Evolutionary conservation across 2,888 invertebrate species (phyloP).

Genomic region (Sclerodermus sp.): DNA sequence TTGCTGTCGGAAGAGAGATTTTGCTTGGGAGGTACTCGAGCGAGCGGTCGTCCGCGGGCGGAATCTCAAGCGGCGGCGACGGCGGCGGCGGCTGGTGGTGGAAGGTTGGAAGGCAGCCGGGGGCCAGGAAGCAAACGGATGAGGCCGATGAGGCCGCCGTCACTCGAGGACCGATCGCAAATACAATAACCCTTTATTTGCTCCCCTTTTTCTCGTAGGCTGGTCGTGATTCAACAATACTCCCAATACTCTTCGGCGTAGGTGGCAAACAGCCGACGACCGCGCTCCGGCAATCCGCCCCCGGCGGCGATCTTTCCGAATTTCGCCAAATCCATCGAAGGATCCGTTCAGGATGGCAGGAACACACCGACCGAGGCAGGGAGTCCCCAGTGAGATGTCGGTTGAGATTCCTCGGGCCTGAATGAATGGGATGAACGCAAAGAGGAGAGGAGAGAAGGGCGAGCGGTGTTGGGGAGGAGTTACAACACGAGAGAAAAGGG

Average conservation of each 20-base stretch:
- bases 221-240: slow-evolving; percentile 54
- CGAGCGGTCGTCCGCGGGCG: no score
- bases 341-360: slow-evolving; percentile 17
- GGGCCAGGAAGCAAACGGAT: no score
- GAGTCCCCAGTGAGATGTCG: not conserved
- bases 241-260: slow-evolving; percentile 38
- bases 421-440: not conserved
- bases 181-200: slow-evolving; percentile 59
- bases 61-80: no score
- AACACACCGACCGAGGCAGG: not conserved
- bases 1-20: no score
- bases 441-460: slow-evolving; percentile 14
- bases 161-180: slow-evolving; percentile 31
- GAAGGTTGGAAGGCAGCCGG: no score
- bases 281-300: no score
- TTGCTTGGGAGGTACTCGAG: no score
- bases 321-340: slow-evolving; percentile 27
- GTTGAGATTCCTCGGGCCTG: no score
- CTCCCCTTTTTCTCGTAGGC: slow-evolving; percentile 32
- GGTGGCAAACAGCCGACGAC: slow-evolving; percentile 53
- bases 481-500: no score
- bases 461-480: no score
- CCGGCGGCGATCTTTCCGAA: slow-evolving; percentile 40
- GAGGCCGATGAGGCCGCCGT: no score
- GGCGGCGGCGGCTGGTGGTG: no score